These are phyloP conservation scores for Carassius gibelio DNA, from an alignment of 2,113 vertebrate species.

Conservation along the genomic window DNA sequence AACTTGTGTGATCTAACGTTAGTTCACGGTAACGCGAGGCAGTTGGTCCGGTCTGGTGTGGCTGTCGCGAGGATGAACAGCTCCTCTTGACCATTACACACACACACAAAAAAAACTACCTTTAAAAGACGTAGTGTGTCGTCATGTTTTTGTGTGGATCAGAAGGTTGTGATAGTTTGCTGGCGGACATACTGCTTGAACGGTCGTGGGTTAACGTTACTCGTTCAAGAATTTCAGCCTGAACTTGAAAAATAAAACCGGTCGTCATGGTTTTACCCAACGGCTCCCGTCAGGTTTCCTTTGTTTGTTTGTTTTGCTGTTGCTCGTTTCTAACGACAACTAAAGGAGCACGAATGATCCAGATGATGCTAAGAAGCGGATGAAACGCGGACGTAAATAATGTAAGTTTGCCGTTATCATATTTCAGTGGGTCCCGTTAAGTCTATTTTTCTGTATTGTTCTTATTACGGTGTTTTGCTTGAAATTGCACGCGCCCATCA, in stretches of 20 bases:
- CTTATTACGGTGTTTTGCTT: not conserved
- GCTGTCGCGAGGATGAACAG: not conserved
- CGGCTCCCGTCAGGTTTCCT: slow-evolving; percentile 31
- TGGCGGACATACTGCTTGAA: not conserved
- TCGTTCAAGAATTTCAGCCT: slow-evolving; percentile 66
- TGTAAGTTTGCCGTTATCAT: slow-evolving; percentile 18
- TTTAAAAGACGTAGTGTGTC: slow-evolving; percentile 23
- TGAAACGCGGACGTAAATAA: not conserved
- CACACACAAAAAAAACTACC: not conserved
- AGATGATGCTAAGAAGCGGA: slow-evolving; percentile 22
- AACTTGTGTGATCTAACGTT: slow-evolving; percentile 70
- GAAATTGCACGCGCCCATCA: not conserved
- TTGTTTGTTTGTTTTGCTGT: slow-evolving; percentile 2
- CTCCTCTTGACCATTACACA: slow-evolving; percentile 19
- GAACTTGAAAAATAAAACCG: slow-evolving; percentile 33
- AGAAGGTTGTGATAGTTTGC: not conserved
- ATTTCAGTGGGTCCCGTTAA: not conserved
- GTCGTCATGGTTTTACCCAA: slow-evolving; percentile 50
- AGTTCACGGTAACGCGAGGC: slow-evolving; percentile 58
- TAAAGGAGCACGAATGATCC: not conserved
- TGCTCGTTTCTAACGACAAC: not conserved
- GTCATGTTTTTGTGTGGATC: not conserved
- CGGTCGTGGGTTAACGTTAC: not conserved
- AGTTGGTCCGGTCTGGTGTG: slow-evolving; percentile 56
- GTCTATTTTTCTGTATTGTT: too few relatives aligned